Base-by-base conservation (phyloP, 2,888 invertebrate genomes). In the Pterostichus madidus region DNA sequence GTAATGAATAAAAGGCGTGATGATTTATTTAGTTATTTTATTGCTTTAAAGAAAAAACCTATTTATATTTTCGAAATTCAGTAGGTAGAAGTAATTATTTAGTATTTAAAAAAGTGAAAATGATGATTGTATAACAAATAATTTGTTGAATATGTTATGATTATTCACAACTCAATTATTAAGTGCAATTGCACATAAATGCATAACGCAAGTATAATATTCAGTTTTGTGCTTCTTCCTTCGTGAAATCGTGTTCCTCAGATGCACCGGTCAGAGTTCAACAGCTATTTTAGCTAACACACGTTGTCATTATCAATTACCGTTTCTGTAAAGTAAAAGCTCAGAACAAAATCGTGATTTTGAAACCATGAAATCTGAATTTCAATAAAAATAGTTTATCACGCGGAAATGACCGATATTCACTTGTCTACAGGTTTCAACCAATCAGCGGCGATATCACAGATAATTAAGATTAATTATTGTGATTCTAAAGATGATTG, bases 321-420 rank as follows among this genome's bases (percentile, higher is more conserved):
- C 13, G 49, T 39, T 5, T 49, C n/a, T 49, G 5, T n/a, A n/a
- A 49, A n/a, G n/a, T 13, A 49, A 49, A 49, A 49, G 49, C 11
- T 49, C 13, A 49, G 0, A 49, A 49, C 13, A 49, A 49, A 49
- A 49, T 11, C 49, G 49, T 49, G 49, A 49, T 49, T 49, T 49
- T 10, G 49, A 49, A 49, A 49, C 49, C 49, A 5, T 39, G 39
- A 39, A 39, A 49, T 49, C 49, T 11, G 39, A 39, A 39, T 8
- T 49, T 10, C 1, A 39, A 39, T 39, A 39, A 39, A 39, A 39
- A 39, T 39, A 39, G 39, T 39, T 13, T 13, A 49, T 49, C 49
- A 49, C 49, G 49, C 49, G 49, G 49, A 49, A 49, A 10, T 49
- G 49, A 49, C 49, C 49, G 49, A 49, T 49, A 49, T 49, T 49